Conservation (phyloP, 1,140 invertebrate species). For the Heliconius hewitsoni region DNA sequence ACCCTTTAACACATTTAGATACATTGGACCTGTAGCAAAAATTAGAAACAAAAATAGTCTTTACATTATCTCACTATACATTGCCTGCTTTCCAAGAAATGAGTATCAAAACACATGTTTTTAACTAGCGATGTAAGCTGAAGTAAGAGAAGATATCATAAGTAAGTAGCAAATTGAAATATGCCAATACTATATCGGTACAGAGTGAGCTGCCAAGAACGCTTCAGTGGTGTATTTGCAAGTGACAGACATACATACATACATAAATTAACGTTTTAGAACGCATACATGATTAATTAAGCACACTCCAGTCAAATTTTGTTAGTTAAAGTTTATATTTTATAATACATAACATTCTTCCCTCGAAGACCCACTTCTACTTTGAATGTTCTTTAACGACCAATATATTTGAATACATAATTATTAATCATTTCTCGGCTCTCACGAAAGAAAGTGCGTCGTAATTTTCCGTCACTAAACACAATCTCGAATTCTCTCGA, state of each 20-base stretch:
- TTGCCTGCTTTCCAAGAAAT: neutral
- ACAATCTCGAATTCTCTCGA: no score
- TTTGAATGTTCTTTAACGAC: no score
- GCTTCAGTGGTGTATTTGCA: conserved; percentile 24
- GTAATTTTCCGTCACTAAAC: no score
- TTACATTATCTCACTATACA: neutral
- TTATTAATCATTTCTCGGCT: no score
- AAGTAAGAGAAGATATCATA: neutral
- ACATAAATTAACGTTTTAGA: conserved; percentile 21
- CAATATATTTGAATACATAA: no score
- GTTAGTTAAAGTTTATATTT: neutral
- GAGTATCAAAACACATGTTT: neutral
- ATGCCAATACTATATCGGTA: conserved; percentile 11
- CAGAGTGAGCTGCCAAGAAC: conserved; percentile 26
- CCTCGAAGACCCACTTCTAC: no score
- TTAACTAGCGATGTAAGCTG: neutral
- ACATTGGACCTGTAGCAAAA: neutral
- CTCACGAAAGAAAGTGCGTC: no score
- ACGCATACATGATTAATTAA: neutral
- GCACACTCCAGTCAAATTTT: neutral
- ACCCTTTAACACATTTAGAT: conserved; percentile 16
- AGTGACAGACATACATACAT: conserved; percentile 31
- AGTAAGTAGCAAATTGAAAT: neutral
- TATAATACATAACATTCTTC: no score
- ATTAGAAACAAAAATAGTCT: no score